These are phyloP conservation scores for Podotricha telesiphe DNA, from an alignment of 2,888 invertebrate species.

Conservation along the genomic window DNA sequence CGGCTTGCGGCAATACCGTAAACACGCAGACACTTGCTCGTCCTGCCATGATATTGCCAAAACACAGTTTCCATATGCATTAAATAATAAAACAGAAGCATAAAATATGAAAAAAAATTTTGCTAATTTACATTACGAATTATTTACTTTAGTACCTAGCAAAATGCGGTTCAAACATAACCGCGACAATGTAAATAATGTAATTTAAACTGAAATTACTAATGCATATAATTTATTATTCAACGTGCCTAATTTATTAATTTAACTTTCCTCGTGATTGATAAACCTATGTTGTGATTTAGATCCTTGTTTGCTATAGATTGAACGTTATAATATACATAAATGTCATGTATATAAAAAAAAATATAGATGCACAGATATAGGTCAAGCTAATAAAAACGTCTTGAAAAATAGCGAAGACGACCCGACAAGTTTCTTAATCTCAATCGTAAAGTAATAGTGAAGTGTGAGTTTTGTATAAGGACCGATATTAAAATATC, in stretches of 20 bases:
- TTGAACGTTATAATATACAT: background rate
- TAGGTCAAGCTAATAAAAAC: no score
- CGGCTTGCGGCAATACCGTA: constrained; percentile 36
- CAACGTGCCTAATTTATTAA: background rate
- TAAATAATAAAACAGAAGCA: background rate
- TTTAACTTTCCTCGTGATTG: background rate
- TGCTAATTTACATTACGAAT: background rate
- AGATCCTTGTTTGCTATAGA: background rate
- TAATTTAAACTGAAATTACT: background rate
- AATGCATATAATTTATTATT: constrained; percentile 1
- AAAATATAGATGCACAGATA: no score
- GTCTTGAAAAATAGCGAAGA: no score
- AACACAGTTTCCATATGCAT: background rate
- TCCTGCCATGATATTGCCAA: constrained; percentile 3
- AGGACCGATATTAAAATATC: no score
- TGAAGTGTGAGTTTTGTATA: background rate
- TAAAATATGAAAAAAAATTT: constrained; percentile 1
- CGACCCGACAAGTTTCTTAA: background rate
- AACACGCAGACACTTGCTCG: constrained; percentile 26
- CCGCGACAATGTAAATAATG: background rate
- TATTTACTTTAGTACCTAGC: background rate
- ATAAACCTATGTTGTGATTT: background rate
- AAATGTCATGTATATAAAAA: no score
- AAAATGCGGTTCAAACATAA: background rate
- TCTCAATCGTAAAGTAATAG: background rate